Conservation (phyloP, 2,113 vertebrate genomes). For the Lamprologus speciosus region DNA sequence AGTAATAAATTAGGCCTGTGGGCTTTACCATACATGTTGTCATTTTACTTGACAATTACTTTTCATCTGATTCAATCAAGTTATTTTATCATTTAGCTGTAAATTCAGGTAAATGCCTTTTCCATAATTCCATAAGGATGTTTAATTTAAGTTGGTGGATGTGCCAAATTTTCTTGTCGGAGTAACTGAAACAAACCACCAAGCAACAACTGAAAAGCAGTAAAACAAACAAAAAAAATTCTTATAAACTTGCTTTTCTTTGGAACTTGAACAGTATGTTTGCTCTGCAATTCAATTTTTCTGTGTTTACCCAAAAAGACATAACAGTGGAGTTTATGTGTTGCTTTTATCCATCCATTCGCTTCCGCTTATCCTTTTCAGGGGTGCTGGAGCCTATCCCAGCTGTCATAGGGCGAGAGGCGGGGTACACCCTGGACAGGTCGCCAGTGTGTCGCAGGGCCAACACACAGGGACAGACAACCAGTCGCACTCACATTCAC, state of each 20-base stretch:
- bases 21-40: not conserved
- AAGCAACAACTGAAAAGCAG: not conserved
- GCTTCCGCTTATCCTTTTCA: too few species aligned
- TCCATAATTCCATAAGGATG: not conserved
- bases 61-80: not conserved
- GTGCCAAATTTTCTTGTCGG: not conserved
- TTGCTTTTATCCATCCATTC: not conserved
- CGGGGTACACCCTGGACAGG: too few species aligned
- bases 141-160: not conserved
- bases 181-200: not conserved
- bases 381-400: rapidly evolving
- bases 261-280: not conserved
- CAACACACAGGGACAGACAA: too few species aligned
- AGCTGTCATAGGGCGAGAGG: too few species aligned
- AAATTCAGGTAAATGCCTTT: not conserved
- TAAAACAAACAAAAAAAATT: not conserved
- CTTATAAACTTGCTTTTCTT: not conserved
- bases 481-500: rapidly evolving
- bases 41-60: not conserved
- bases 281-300: not conserved
- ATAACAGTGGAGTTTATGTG: not conserved
- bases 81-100: not conserved
- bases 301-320: not conserved
- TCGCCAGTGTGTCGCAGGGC: too few species aligned
- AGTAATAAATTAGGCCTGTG: not conserved